These are phyloP conservation scores for Colistium nudipinnis DNA, from an alignment of 2,113 vertebrate species.

Conservation along the genomic window DNA sequence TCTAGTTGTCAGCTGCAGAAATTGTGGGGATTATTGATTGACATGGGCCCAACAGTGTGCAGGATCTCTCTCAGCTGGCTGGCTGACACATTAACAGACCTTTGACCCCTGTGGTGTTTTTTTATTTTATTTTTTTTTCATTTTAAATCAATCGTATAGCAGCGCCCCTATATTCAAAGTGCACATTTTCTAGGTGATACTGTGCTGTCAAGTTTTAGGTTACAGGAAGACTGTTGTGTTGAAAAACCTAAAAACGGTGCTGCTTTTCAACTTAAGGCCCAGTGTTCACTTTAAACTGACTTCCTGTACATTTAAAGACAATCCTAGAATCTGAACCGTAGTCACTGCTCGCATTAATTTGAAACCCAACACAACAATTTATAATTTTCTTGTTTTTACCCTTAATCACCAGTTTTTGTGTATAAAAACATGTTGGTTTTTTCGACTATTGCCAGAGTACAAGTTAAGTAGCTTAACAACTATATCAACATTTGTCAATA, in stretches of 20 bases:
- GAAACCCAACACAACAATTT: not conserved
- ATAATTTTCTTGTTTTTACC: not conserved
- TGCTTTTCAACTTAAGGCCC: not conserved
- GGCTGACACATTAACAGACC: not conserved
- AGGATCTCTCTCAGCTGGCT: slow-evolving; percentile 31
- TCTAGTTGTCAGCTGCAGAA: not conserved
- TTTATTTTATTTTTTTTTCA: not conserved
- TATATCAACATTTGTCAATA: not conserved
- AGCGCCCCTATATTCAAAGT: too few species aligned
- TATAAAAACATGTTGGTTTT: not conserved
- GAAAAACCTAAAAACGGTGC: not conserved
- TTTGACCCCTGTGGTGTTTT: not conserved
- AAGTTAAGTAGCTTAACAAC: not conserved
- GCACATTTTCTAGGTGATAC: not conserved
- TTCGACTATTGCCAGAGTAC: not conserved
- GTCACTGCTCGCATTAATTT: not conserved
- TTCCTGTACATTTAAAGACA: not conserved
- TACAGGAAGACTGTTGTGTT: not conserved
- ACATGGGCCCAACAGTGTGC: slow-evolving; percentile 9
- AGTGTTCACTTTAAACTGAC: not conserved
- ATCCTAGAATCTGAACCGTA: not conserved
- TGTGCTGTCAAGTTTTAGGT: slow-evolving; percentile 11
- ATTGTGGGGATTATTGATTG: not conserved
- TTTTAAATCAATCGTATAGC: not conserved
- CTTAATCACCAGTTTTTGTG: not conserved